phyloP scores from a whole-genome alignment of 2,888 invertebrate species.

The Lingula anatina region DNA sequence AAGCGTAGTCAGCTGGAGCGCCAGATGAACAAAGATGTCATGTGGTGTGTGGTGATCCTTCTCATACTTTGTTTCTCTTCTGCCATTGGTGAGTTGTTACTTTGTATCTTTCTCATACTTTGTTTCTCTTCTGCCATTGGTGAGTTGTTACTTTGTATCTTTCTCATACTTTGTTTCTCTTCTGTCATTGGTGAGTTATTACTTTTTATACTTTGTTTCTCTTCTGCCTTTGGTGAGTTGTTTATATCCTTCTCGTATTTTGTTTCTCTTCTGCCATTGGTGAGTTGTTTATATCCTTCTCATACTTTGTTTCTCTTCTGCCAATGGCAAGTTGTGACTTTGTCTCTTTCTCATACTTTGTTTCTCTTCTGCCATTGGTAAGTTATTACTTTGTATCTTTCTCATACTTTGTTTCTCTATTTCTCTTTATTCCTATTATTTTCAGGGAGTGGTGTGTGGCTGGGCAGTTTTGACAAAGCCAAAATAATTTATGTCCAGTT shows the following conservation, averaged over 20 bases:
- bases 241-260: conserved; percentile 79
- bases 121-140: conserved; percentile 85
- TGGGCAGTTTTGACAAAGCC: conserved; percentile 52
- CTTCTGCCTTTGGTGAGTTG: conserved; percentile 93
- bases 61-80: conserved; percentile 84
- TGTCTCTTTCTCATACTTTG: conserved; percentile 42
- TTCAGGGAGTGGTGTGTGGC: conserved; percentile 67
- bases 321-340: conserved; percentile 62
- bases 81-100: conserved; percentile 65
- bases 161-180: conserved; percentile 60
- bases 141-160: conserved; percentile 16
- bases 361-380: conserved; percentile 81
- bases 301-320: conserved; percentile 83
- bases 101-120: neutral
- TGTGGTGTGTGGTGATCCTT: conserved; percentile 92
- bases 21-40: conserved; percentile 91
- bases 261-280: conserved; percentile 85
- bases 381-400: conserved; percentile 10
- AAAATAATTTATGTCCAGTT: conserved; percentile 36
- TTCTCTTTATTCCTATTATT: conserved; percentile 75
- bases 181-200: conserved; percentile 71
- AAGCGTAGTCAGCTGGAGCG: conserved; percentile 88
- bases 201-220: conserved; percentile 58
- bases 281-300: conserved; percentile 92
- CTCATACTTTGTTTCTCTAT: conserved; percentile 65